Evolutionary conservation across 2,888 invertebrate species (phyloP).

Genomic region (Trypoxylon attenuatum): DNA sequence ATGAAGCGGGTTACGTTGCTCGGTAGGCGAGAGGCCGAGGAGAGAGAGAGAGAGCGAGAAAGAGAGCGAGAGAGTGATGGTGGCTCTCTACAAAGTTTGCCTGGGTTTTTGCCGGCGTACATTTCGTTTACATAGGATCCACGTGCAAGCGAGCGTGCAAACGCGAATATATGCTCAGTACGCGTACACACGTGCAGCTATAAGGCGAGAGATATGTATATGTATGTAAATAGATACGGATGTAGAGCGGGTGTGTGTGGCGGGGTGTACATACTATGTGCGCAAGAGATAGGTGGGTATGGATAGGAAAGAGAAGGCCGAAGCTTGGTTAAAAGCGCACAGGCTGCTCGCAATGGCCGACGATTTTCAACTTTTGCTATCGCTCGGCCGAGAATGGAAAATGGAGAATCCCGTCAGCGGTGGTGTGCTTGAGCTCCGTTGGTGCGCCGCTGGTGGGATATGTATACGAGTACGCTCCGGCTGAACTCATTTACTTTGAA

Average conservation of each 20-base stretch:
- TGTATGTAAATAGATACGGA: not conserved
- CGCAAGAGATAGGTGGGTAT: not conserved
- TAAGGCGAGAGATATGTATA: too few species aligned
- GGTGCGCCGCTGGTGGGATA: conserved; percentile 10
- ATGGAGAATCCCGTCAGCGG: conserved; percentile 59
- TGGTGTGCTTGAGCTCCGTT: too few species aligned
- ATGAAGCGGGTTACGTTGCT: conserved; percentile 66
- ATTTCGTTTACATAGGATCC: conserved; percentile 60
- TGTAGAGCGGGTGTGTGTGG: not conserved
- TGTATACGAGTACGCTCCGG: conserved; percentile 33
- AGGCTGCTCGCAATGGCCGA: conserved; percentile 65
- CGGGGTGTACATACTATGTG: not conserved
- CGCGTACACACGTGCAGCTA: conserved; percentile 14
- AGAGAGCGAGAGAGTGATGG: conserved; percentile 48
- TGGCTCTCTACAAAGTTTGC: conserved; percentile 41
- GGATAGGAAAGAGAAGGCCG: conserved; percentile 18
- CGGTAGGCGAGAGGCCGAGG: conserved; percentile 46
- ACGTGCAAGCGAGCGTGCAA: conserved; percentile 47
- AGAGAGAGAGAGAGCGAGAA: too few species aligned
- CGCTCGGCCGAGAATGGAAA: conserved; percentile 63
- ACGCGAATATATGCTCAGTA: conserved; percentile 26
- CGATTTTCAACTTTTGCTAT: conserved; percentile 69
- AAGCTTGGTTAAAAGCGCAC: conserved; percentile 63
- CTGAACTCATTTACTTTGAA: conserved; percentile 63
- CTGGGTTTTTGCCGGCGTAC: conserved; percentile 55